phyloP scores from a whole-genome alignment of 1,140 invertebrate species.

The Eufriesea mexicana region DNA sequence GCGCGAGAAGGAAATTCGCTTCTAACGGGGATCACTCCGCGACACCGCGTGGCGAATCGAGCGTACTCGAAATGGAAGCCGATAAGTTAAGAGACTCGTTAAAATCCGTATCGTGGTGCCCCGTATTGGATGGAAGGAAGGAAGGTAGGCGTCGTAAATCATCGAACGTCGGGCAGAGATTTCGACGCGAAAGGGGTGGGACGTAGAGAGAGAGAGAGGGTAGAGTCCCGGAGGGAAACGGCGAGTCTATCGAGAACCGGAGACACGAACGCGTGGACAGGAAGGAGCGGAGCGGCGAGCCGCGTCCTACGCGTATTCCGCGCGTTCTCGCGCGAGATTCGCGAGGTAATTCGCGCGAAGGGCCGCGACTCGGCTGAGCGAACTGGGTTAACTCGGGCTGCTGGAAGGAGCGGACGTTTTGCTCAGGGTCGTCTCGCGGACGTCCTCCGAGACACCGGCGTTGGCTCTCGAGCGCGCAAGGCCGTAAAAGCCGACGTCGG shows the following conservation, averaged over 20 bases:
- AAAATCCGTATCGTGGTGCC: background rate
- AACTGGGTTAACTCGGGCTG: slow-evolving; percentile 51
- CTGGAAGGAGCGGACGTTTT: background rate
- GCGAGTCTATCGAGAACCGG: too few relatives aligned
- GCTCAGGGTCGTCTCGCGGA: slow-evolving; percentile 30
- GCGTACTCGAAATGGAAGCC: background rate
- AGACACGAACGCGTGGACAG: too few relatives aligned
- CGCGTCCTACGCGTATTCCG: too few relatives aligned
- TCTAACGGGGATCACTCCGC: background rate
- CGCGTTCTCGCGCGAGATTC: too few relatives aligned
- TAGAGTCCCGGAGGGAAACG: too few relatives aligned
- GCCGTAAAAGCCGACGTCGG: slow-evolving; percentile 57
- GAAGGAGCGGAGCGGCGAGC: too few relatives aligned
- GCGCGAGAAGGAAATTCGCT: background rate
- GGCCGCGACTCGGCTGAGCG: too few relatives aligned
- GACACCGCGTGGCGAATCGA: background rate
- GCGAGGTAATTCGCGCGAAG: too few relatives aligned
- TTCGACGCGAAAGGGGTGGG: background rate
- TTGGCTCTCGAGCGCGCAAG: slow-evolving; percentile 4
- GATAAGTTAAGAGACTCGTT: slow-evolving; percentile 37
- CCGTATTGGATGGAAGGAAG: background rate
- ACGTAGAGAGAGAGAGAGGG: too few relatives aligned
- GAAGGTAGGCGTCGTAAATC: slow-evolving; percentile 5
- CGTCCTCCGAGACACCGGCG: slow-evolving; percentile 16
- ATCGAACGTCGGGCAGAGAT: background rate